phyloP scores from a whole-genome alignment of 2,888 invertebrate species.

The Andrena dorsata region DNA sequence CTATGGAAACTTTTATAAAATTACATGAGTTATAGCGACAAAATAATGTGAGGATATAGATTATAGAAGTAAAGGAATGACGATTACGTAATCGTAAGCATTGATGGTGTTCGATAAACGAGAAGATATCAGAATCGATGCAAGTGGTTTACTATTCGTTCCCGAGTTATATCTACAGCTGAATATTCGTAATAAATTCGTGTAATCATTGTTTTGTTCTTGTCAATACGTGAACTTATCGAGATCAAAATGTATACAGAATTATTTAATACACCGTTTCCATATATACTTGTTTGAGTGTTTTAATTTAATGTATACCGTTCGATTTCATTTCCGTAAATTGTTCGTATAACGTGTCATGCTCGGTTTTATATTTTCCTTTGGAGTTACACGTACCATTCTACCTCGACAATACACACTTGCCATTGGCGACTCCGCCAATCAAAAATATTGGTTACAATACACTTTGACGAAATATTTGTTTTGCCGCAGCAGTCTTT shows the following conservation, averaged over 20 bases:
- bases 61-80: no score
- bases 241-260: not conserved
- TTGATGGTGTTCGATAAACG: not conserved
- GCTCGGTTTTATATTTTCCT: not conserved
- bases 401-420: not conserved
- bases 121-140: not conserved
- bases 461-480: no score
- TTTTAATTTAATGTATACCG: not conserved
- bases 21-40: no score
- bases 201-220: not conserved
- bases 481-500: no score
- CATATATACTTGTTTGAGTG: not conserved
- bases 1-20: no score
- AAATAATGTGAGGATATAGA: no score
- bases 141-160: not conserved
- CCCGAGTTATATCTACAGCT: not conserved
- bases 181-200: not conserved
- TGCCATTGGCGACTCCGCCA: not conserved
- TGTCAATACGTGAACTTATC: no score
- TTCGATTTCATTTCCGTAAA: not conserved
- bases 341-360: not conserved
- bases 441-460: not conserved
- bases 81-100: no score
- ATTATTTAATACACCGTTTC: not conserved
- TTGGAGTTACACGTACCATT: not conserved